Evolutionary conservation across 2,113 vertebrate genomes (phyloP).

Genomic region (Plecturocebus donacophilus): DNA sequence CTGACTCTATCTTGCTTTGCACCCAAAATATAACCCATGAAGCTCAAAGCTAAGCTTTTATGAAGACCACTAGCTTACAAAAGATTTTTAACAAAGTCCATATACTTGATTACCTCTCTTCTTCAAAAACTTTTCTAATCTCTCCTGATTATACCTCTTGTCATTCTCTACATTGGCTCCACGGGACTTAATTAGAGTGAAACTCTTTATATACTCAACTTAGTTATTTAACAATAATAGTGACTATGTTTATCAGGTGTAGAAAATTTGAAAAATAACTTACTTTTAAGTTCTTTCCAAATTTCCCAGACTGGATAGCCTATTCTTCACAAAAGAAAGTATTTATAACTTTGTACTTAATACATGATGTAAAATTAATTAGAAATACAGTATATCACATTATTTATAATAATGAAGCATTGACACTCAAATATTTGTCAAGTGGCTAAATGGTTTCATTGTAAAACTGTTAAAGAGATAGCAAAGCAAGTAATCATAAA

Average conservation of each 20-base stretch:
- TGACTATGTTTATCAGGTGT: background rate
- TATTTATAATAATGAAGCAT: background rate
- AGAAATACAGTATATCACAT: background rate
- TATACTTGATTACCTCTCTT: background rate
- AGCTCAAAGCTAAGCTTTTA: background rate
- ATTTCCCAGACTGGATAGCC: background rate
- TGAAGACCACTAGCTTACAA: background rate
- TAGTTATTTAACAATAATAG: background rate
- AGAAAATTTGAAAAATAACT: conserved; percentile 29
- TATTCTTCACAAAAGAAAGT: conserved; percentile 39
- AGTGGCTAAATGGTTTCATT: background rate
- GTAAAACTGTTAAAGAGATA: background rate
- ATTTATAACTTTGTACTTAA: background rate
- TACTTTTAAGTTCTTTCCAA: background rate
- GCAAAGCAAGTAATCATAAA: background rate
- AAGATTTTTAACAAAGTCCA: background rate
- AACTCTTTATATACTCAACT: background rate
- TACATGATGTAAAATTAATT: background rate
- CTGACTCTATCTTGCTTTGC: background rate
- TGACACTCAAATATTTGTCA: background rate
- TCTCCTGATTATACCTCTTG: background rate
- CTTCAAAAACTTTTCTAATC: background rate
- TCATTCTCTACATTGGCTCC: background rate
- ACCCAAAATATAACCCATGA: background rate
- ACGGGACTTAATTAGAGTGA: background rate